Conservation (phyloP, 2,113 vertebrate genomes). For the Tretioscincus oriximinensis region DNA sequence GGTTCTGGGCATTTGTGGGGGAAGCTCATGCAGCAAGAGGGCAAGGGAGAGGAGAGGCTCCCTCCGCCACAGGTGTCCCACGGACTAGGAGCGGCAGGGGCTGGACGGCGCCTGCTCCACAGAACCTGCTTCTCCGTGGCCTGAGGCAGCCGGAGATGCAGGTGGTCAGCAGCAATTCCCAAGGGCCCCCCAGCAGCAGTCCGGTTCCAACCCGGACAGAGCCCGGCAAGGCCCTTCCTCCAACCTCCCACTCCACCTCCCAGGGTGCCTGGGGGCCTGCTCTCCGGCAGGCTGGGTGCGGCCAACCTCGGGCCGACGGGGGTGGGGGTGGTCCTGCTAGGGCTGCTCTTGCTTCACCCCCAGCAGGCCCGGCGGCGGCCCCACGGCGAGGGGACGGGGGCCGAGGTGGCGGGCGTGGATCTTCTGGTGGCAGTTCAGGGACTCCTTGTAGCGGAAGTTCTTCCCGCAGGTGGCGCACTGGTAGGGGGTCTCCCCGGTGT, state of each 20-base stretch:
- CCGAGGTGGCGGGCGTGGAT: constrained; percentile 71
- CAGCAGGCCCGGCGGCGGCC: constrained; percentile 25
- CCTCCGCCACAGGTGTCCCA: neutral
- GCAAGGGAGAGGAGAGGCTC: neutral
- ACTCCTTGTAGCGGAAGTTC: constrained; percentile 81
- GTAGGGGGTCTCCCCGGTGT: constrained; percentile 81
- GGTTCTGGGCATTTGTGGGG: neutral
- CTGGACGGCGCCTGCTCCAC: neutral
- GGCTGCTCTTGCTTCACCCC: constrained; percentile 60
- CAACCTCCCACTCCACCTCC: neutral
- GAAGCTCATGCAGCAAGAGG: constrained; percentile 18
- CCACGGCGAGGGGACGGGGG: constrained; percentile 32
- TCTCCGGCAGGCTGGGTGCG: constrained; percentile 27
- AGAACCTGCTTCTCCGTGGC: constrained; percentile 7
- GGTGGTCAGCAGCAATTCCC: too few relatives aligned
- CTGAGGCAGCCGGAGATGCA: too few relatives aligned
- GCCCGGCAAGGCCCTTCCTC: constrained; percentile 4
- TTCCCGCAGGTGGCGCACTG: constrained; percentile 76
- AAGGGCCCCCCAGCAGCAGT: neutral
- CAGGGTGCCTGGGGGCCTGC: constrained; percentile 37
- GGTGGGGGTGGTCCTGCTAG: constrained; percentile 36
- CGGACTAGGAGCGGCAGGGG: constrained; percentile 10
- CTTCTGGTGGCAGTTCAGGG: constrained; percentile 79
- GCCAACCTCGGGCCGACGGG: neutral
- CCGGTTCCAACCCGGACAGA: neutral